Conservation (phyloP, 2,888 invertebrate genomes). For the Phyllotreta striolata region DNA sequence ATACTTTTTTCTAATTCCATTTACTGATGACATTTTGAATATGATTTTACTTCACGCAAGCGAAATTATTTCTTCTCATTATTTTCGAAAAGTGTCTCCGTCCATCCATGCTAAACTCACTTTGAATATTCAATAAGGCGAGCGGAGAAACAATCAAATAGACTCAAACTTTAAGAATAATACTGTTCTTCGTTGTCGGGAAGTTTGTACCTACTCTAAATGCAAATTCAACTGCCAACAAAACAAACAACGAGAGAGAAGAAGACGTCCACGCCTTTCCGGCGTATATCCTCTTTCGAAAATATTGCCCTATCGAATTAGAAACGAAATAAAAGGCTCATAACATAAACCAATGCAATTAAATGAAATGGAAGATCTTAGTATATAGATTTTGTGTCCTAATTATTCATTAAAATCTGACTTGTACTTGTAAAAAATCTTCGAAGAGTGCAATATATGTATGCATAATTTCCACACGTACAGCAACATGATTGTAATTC, state of each 20-base stretch:
- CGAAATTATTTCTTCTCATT: no score
- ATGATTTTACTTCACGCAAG: no score
- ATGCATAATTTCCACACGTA: conserved; percentile 29
- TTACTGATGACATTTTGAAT: no score
- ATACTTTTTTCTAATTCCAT: no score
- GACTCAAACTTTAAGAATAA: conserved; percentile 49
- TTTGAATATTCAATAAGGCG: conserved; percentile 39
- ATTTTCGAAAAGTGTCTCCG: background rate
- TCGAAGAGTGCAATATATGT: conserved; percentile 16
- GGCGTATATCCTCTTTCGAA: conserved; percentile 20
- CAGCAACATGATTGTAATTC: conserved; percentile 32
- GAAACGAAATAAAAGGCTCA: no score
- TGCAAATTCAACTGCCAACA: conserved; percentile 56
- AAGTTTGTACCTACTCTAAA: conserved; percentile 60
- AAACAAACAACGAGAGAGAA: conserved; percentile 53
- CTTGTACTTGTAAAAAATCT: background rate
- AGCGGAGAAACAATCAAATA: conserved; percentile 43
- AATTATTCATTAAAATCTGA: no score
- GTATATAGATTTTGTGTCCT: no score
- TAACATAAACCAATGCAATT: no score
- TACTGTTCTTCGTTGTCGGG: conserved; percentile 53
- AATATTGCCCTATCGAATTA: conserved; percentile 10
- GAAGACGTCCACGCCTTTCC: conserved; percentile 37
- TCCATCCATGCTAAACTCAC: conserved; percentile 25
- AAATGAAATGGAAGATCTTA: no score